Evolutionary conservation across 2,888 invertebrate genomes (phyloP).

Genomic region (Aphidoletes aphidimyza): DNA sequence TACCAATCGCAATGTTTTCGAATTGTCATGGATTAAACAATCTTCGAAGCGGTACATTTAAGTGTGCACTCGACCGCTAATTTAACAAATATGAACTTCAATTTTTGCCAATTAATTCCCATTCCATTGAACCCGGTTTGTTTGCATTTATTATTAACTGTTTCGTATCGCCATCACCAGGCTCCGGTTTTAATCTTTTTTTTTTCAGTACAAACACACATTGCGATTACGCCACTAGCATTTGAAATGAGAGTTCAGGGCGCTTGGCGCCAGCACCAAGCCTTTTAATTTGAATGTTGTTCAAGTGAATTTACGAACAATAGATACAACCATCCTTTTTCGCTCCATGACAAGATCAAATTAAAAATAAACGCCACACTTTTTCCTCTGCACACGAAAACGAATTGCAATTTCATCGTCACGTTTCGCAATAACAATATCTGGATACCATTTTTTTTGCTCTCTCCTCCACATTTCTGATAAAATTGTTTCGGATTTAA

Average conservation of each 20-base stretch:
- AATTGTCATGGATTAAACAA: conserved; percentile 23
- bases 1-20: not conserved
- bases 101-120: conserved; percentile 10
- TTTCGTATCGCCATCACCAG: not conserved
- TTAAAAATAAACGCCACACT: not conserved
- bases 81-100: not conserved
- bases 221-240: not conserved
- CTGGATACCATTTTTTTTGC: not conserved
- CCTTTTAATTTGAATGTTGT: not conserved
- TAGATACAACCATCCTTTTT: not conserved
- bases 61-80: not conserved
- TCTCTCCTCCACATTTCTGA: not conserved
- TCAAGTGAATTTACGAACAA: not conserved
- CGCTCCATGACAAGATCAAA: not conserved
- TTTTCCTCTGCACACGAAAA: not conserved
- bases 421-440: not conserved
- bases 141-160: conserved; percentile 21
- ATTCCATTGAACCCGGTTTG: not conserved
- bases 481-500: conserved; percentile 18
- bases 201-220: too few relatives aligned
- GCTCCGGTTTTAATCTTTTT: too few relatives aligned
- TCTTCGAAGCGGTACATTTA: not conserved
- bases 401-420: not conserved
- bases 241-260: not conserved
- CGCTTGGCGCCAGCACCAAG: not conserved